Evolutionary conservation across 2,113 vertebrate species (phyloP).

Genomic region (Erythrocercus mccallii): DNA sequence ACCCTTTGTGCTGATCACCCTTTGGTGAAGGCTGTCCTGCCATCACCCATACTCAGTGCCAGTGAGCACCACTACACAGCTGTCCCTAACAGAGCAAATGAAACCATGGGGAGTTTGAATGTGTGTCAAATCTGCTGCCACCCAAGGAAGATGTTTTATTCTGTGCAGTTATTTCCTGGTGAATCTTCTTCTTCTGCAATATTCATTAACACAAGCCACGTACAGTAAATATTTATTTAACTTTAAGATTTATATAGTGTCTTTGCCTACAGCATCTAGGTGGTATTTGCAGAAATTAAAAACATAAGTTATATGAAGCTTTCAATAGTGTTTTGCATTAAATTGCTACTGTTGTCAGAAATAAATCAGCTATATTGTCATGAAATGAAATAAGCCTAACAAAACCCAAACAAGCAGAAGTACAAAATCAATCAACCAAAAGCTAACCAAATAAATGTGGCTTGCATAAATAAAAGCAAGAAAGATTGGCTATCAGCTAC

Average conservation of each 20-base stretch:
- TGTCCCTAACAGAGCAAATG: neutral
- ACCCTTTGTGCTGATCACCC: neutral
- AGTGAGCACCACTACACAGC: neutral
- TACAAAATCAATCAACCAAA: constrained; percentile 65
- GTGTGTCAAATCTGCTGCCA: neutral
- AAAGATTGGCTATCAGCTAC: constrained; percentile 53
- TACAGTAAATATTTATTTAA: constrained; percentile 65
- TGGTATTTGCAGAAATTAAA: constrained; percentile 68
- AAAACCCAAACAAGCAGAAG: constrained; percentile 65
- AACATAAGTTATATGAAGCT: constrained; percentile 68
- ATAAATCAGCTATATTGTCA: constrained; percentile 68
- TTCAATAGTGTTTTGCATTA: constrained; percentile 65
- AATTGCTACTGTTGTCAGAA: constrained; percentile 61
- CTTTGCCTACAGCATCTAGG: constrained; percentile 49
- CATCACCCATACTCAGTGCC: neutral
- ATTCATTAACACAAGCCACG: constrained; percentile 55
- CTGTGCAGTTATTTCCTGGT: neutral
- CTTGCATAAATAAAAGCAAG: constrained; percentile 55
- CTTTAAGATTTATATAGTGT: constrained; percentile 60
- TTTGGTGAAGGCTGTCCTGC: neutral
- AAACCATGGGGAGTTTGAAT: neutral
- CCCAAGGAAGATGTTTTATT: neutral
- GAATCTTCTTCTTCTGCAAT: constrained; percentile 20
- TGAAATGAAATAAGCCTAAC: constrained; percentile 64
- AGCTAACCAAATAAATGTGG: constrained; percentile 61